Conservation (phyloP, 2,113 vertebrate species). For the Pseudopipra pipra region DNA sequence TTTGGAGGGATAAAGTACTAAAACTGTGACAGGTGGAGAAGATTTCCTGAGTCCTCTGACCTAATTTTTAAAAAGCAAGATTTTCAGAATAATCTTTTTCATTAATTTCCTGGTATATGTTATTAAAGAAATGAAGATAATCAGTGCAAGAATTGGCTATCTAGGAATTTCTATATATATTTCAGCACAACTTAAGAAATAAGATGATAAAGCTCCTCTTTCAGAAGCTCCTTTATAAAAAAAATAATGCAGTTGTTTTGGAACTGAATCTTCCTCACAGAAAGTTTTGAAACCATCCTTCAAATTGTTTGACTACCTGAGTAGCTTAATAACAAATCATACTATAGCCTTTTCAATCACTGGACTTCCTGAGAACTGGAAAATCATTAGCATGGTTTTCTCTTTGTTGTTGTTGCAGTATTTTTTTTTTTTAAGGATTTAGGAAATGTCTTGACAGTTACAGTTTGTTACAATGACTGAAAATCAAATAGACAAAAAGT, state of each 20-base stretch:
- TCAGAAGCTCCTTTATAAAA: background rate
- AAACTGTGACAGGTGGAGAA: background rate
- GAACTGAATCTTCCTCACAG: constrained; percentile 40
- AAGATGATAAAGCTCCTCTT: background rate
- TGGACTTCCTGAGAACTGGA: background rate
- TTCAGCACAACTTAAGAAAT: background rate
- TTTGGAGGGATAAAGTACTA: background rate
- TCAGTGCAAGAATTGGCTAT: background rate
- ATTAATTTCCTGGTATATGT: background rate
- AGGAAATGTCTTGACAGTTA: background rate
- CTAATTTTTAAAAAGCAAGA: background rate
- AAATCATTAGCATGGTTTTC: background rate
- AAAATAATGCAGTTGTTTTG: background rate
- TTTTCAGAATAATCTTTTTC: background rate
- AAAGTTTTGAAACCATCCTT: constrained; percentile 37
- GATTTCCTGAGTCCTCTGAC: background rate
- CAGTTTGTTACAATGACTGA: background rate
- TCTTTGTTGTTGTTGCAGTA: background rate
- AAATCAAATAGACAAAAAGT: constrained; percentile 3
- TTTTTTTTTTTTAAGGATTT: background rate
- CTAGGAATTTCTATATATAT: background rate
- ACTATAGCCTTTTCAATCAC: background rate
- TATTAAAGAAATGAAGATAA: background rate
- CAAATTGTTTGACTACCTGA: background rate
- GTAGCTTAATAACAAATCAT: background rate